phyloP scores from a whole-genome alignment of 2,113 vertebrate species.

The Suricata suricatta region DNA sequence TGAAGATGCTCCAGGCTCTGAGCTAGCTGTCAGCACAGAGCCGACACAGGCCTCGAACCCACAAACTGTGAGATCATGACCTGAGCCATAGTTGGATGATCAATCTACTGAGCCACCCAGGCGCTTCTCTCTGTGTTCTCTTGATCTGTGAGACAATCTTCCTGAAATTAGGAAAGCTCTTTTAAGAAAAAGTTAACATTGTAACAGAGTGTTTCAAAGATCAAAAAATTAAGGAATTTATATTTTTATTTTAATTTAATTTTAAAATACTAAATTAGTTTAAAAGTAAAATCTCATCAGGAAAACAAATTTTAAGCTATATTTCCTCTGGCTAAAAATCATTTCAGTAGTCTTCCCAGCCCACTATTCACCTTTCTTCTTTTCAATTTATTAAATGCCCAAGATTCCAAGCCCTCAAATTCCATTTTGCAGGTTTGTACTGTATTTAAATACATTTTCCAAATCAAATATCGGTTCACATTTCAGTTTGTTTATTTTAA shows the following conservation, averaged over 20 bases:
- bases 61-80: too few species aligned
- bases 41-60: too few species aligned
- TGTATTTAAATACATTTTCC: not conserved
- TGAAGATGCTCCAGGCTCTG: too few species aligned
- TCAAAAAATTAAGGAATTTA: not conserved
- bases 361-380: not conserved
- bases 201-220: not conserved
- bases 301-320: not conserved
- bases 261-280: not conserved
- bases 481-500: not conserved
- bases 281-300: not conserved
- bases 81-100: too few species aligned
- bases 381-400: not conserved
- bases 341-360: not conserved
- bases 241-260: not conserved
- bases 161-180: not conserved
- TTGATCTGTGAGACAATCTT: not conserved
- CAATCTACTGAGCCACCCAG: too few species aligned
- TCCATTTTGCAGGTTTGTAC: not conserved
- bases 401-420: not conserved
- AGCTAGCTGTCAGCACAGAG: too few species aligned
- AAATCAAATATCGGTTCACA: not conserved
- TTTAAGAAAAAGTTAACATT: not conserved
- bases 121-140: not conserved
- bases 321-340: not conserved